These are phyloP conservation scores for Desoria tigrina DNA, from an alignment of 2,888 invertebrate genomes.

Conservation along the genomic window DNA sequence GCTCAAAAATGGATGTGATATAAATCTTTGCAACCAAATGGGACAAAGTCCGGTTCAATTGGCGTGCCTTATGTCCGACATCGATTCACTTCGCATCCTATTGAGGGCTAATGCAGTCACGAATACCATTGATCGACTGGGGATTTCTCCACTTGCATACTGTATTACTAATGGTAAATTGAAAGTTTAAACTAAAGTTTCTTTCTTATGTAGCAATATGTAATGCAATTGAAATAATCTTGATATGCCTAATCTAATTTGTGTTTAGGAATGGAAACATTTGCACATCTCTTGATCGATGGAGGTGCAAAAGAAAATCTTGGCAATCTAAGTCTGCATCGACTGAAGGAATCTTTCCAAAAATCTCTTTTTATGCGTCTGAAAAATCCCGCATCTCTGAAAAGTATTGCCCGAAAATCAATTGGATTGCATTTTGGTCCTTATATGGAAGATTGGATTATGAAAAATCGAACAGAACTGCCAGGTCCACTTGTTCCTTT, in stretches of 20 bases:
- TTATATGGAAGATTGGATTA: constrained; percentile 36
- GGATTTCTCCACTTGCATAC: constrained; percentile 41
- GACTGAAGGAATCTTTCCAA: constrained; percentile 25
- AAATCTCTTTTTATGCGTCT: constrained; percentile 32
- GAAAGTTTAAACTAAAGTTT: too few relatives aligned
- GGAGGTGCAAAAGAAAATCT: constrained; percentile 44
- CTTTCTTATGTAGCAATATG: neutral
- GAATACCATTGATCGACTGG: constrained; percentile 44
- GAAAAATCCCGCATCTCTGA: constrained; percentile 36
- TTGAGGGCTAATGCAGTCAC: constrained; percentile 43
- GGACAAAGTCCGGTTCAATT: constrained; percentile 49
- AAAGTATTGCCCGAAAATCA: constrained; percentile 29
- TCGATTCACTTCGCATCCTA: constrained; percentile 44
- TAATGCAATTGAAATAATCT: neutral
- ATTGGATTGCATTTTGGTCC: constrained; percentile 36
- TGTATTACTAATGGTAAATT: constrained; percentile 42
- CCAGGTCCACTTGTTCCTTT: constrained; percentile 41
- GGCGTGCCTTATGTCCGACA: constrained; percentile 45
- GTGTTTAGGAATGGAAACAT: constrained; percentile 30
- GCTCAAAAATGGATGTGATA: constrained; percentile 47
- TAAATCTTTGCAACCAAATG: constrained; percentile 41
- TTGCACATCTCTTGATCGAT: constrained; percentile 42
- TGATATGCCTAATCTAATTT: constrained; percentile 4
- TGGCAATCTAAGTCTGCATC: constrained; percentile 28
- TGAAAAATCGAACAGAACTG: constrained; percentile 37